These are phyloP conservation scores for Pseudorectes ferrugineus DNA, from an alignment of 2,113 vertebrate genomes.

Conservation along the genomic window DNA sequence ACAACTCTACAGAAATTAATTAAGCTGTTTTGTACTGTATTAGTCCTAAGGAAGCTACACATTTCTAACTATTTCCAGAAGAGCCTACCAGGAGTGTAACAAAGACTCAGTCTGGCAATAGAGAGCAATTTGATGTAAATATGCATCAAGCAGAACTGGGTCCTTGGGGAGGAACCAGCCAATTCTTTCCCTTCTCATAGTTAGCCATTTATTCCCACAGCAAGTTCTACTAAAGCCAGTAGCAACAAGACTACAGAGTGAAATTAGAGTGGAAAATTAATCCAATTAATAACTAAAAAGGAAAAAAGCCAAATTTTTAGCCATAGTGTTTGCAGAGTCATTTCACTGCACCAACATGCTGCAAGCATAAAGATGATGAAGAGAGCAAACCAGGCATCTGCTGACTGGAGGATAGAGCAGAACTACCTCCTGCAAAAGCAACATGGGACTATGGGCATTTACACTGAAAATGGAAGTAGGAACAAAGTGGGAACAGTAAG, in stretches of 20 bases:
- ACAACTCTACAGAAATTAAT: neutral
- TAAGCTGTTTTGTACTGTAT: neutral
- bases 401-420: neutral
- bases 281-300: neutral
- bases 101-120: neutral
- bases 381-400: neutral
- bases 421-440: neutral
- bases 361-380: neutral
- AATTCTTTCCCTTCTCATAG: neutral
- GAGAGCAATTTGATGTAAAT: neutral
- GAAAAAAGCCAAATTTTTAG: neutral
- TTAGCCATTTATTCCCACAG: neutral
- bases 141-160: neutral
- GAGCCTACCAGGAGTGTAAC: neutral
- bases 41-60: neutral
- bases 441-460: neutral
- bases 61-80: neutral
- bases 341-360: neutral
- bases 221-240: neutral
- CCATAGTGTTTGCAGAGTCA: neutral
- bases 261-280: neutral
- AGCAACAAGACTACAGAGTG: neutral
- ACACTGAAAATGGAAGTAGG: neutral
- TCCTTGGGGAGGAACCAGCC: neutral
- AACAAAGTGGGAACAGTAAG: neutral